Base-by-base conservation (phyloP, 2,113 vertebrate genomes). In the Oreocharis arfaki region DNA sequence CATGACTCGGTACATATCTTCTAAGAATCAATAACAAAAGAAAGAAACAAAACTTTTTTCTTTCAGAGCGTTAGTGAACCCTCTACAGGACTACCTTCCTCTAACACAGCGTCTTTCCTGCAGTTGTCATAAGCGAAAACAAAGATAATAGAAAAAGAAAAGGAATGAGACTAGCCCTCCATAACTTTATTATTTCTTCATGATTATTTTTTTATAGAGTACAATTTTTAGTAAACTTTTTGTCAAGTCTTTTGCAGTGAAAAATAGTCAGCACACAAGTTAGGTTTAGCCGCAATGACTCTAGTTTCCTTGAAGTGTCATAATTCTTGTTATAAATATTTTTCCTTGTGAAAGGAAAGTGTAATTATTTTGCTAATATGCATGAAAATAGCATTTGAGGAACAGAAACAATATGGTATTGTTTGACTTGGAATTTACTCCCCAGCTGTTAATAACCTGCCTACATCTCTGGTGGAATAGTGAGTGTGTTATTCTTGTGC, bases 371-470 rank as follows among this genome's bases (percentile, higher is more conserved):
- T 86, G 78, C 52, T 93, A 89, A 92, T 77, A 77, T 61, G 56
- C 63, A 93, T 70, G 70, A 93, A 95, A 91, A 89, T 41, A 82
- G 22, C 39, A 53, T 64, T 67, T 84, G 78, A 87, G 39, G 39
- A 91, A 78, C 0, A 1, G 49, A 94, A 95, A 90, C 81, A 94
- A 75, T 92, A 93, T 91, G 92, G 75, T 67, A 64, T 59, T 81
- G 18, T 93, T 95, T 95, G 85, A 87, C 52, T 87, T 69, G 80
- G 71, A 93, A 90, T 94, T 92, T 95, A 56, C n/a, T 90, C 63
- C 41, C 63, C 82, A 81, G 78, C 41, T 93, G 86, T 73, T 95
- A 90, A 95, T 83, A 89, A 92, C 59, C 52, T 91, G 77, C 56
- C 12, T 63, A 1, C 0, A 6, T 93, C 83, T 93, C 91, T 78